Base-by-base conservation (phyloP, 2,113 vertebrate species). In the Athene noctua region DNA sequence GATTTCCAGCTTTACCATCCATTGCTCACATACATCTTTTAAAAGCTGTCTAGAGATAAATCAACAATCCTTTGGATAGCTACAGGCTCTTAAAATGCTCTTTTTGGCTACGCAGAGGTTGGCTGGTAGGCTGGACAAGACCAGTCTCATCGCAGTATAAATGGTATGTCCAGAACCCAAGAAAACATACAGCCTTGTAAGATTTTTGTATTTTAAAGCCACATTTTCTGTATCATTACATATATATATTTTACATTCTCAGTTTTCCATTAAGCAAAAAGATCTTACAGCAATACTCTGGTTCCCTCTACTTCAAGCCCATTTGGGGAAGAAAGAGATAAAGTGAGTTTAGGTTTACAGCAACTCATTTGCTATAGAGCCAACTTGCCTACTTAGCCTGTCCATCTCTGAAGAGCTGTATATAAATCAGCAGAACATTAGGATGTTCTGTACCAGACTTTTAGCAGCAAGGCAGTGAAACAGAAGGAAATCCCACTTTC, bases 391-490 rank as follows among this genome's bases (percentile, higher is more conserved):
- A 34, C 65, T 78, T 81, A 94, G 95, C 96, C 91, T 70, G 70
- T 66, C 86, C 84, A 86, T 78, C 40, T 71, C 87, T 18, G 1
- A 77, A 65, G 92, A 94, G 85, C 16, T 32, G 84, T 92, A 78
- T 10, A 82, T 88, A 61, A 82, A 94, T 87, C 91, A 92, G 72
- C 86, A 92, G 72, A 96, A 94, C 94, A 77, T 73, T 11, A 46
- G 51, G 42, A 82, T 80, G 62, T 67, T 94, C 81, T 91, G 74
- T 84, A 86, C 62, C 73, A 94, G 87, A 90, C 71, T 96, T 96
- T 77, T 93, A 97, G 96, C 96, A 97, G 97, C 93, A 95, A 96
- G 84, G 67, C 73, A 95, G 92, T 62, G 78, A 94, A 96, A 94
- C 38, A 87, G 84, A 94, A 92, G 78, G 89, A 80, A 91, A 90